phyloP scores from a whole-genome alignment of 2,888 invertebrate species.

The Teleiodes luculella region DNA sequence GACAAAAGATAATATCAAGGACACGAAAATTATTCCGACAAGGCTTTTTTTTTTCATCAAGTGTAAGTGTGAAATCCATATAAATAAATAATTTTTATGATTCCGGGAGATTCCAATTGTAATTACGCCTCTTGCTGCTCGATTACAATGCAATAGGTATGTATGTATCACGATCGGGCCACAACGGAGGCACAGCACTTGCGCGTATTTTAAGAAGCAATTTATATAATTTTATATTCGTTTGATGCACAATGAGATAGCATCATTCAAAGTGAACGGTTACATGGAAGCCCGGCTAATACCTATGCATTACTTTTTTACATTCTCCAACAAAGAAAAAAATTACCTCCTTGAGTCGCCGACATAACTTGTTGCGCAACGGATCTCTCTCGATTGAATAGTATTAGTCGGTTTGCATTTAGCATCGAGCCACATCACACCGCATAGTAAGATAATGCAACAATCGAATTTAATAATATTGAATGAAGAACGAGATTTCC shows the following conservation, averaged over 20 bases:
- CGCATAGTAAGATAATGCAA: neutral
- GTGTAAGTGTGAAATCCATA: no score
- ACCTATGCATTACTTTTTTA: conserved; percentile 56
- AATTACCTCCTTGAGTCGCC: conserved; percentile 26
- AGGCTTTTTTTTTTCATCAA: no score
- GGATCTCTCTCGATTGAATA: conserved; percentile 32
- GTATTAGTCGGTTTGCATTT: conserved; percentile 8
- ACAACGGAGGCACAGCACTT: conserved; percentile 31
- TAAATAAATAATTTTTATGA: no score
- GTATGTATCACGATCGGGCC: conserved; percentile 39
- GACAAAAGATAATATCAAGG: no score
- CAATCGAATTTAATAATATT: no score
- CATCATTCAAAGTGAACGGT: conserved; percentile 54
- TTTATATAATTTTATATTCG: conserved; percentile 66
- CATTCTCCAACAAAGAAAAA: conserved; percentile 40
- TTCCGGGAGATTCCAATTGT: no score
- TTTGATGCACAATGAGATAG: conserved; percentile 51
- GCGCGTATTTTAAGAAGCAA: conserved; percentile 56
- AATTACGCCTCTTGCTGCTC: neutral
- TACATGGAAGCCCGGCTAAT: conserved; percentile 50
- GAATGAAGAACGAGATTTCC: no score
- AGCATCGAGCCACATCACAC: neutral
- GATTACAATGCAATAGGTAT: neutral
- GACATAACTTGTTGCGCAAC: conserved; percentile 39
- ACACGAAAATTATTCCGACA: no score